Evolutionary conservation across 2,797 vertebrate species (phyloP).

Genomic region (Dendrocincla fuliginosa): DNA sequence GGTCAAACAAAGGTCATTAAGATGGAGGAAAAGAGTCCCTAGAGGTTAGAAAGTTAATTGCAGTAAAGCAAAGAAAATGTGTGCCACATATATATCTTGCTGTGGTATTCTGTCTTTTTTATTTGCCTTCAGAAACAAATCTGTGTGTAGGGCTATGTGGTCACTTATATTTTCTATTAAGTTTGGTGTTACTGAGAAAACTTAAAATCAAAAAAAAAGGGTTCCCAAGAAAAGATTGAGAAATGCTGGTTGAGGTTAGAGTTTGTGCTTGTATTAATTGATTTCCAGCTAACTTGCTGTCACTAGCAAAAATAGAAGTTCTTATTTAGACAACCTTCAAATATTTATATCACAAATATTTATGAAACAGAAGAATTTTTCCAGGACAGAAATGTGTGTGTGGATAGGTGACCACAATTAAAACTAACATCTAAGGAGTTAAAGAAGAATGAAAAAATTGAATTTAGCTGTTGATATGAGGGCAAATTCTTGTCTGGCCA

Average conservation of each 20-base stretch:
- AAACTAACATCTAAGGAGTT: not conserved
- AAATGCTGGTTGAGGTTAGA: not conserved
- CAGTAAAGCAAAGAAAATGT: not conserved
- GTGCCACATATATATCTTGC: rapidly evolving
- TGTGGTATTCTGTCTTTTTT: not conserved
- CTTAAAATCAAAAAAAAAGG: not conserved
- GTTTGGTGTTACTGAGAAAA: not conserved
- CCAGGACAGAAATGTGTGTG: not conserved
- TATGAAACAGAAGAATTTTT: not conserved
- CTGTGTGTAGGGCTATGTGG: not conserved
- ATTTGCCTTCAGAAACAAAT: not conserved
- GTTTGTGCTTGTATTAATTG: not conserved
- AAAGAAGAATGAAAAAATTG: not conserved
- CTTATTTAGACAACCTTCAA: not conserved
- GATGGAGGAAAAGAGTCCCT: not conserved
- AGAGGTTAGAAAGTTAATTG: not conserved
- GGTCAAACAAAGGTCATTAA: not conserved
- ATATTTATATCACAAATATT: not conserved
- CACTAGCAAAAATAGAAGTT: not conserved
- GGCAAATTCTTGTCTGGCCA: not conserved
- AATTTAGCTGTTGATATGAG: not conserved
- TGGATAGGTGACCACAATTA: not conserved
- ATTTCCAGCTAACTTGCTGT: not conserved
- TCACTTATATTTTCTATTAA: not conserved
- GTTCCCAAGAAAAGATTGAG: not conserved